Evolutionary conservation across 2,113 vertebrate species (phyloP).

Genomic region (Paramormyrops kingsleyae): DNA sequence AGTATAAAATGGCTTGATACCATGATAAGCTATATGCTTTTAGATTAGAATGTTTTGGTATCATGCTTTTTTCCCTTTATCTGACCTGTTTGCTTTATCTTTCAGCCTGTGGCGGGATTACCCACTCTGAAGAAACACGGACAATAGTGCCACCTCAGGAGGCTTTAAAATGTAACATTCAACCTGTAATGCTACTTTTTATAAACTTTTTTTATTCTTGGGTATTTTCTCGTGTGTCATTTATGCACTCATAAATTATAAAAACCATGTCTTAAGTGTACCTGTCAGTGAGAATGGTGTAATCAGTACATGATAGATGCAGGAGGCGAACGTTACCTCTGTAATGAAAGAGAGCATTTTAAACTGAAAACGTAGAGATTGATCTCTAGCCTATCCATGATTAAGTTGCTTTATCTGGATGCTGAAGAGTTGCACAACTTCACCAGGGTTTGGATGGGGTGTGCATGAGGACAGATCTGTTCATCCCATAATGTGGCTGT

Average conservation of each 20-base stretch:
- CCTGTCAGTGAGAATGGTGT: not conserved
- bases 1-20: not conserved
- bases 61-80: not conserved
- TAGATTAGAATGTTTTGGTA: not conserved
- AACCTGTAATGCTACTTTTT: slow-evolving; percentile 34
- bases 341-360: not conserved
- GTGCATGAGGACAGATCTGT: not conserved
- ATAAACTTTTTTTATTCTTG: slow-evolving; percentile 7
- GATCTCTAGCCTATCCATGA: not conserved
- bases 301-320: not conserved
- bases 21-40: not conserved
- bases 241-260: not conserved
- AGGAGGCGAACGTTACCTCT: not conserved
- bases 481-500: not conserved
- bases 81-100: slow-evolving; percentile 31
- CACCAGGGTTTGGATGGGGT: not conserved
- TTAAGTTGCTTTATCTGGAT: not conserved
- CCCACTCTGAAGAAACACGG: slow-evolving; percentile 45
- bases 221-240: not conserved
- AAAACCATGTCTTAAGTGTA: not conserved
- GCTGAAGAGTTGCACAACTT: not conserved
- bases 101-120: slow-evolving; percentile 61
- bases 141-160: not conserved
- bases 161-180: not conserved
- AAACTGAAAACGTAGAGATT: not conserved